Conservation (phyloP, 2,888 invertebrate species). For the Acronicta aceris region DNA sequence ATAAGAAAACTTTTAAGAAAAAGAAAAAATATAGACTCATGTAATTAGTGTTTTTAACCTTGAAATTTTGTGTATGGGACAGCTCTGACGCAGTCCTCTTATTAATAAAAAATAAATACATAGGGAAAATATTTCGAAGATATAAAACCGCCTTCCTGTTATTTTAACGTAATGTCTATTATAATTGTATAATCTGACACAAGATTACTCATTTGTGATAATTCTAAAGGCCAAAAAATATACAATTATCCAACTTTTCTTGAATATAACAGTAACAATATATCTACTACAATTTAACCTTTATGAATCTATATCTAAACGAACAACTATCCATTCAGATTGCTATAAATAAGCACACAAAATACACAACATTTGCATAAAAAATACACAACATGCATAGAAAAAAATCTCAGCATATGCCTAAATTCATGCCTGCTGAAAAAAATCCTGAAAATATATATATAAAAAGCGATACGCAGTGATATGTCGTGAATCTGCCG, state of each 20-base stretch:
- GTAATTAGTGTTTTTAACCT: too few species aligned
- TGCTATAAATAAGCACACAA: slow-evolving; percentile 42
- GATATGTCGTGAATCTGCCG: slow-evolving; percentile 70
- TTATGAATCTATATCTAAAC: not conserved
- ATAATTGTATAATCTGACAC: too few species aligned
- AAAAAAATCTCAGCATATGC: slow-evolving; percentile 24
- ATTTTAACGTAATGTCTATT: too few species aligned
- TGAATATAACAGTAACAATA: too few species aligned
- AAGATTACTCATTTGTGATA: not conserved
- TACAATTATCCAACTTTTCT: too few species aligned
- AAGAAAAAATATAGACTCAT: too few species aligned
- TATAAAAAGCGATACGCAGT: slow-evolving; percentile 62
- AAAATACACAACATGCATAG: slow-evolving; percentile 35
- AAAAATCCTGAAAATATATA: slow-evolving; percentile 48
- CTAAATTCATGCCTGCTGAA: slow-evolving; percentile 43
- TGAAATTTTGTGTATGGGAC: too few species aligned
- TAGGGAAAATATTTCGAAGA: too few species aligned
- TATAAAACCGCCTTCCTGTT: too few species aligned
- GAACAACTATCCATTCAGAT: slow-evolving; percentile 33
- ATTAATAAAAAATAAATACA: too few species aligned
- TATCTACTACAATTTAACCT: not conserved
- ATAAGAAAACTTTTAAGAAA: too few species aligned
- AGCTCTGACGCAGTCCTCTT: too few species aligned
- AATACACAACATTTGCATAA: slow-evolving; percentile 14
- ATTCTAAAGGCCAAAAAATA: not conserved